A percentile compares a stretch with the other conserved stretches of the same genome.
Evolutionary conservation across 2,797 vertebrate species (phyloP).

Genomic region (Cacajao melanocephalus): DNA sequence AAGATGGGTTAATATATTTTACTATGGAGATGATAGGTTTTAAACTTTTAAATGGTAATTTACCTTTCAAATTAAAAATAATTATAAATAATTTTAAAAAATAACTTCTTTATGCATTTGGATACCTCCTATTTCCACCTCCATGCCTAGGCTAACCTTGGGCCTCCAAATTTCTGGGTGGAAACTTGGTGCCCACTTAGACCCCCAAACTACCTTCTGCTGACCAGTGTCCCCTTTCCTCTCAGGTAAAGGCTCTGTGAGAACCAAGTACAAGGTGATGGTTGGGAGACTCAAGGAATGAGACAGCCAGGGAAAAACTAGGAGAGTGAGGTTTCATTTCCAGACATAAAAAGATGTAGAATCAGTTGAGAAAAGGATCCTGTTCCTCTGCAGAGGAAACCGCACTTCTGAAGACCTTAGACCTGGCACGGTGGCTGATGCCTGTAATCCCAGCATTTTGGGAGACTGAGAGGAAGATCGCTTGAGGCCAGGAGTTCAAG

Average conservation of each 20-base stretch:
- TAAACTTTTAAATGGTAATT: neutral
- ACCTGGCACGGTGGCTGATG: neutral
- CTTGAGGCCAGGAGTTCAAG: neutral
- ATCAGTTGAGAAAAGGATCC: neutral
- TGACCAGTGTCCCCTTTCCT: neutral
- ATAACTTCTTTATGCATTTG: neutral
- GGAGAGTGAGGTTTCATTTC: neutral
- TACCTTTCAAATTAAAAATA: neutral
- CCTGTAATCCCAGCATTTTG: neutral
- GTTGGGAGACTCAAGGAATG: neutral
- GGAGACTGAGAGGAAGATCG: neutral
- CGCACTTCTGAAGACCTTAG: neutral
- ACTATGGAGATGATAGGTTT: neutral
- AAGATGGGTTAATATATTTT: neutral
- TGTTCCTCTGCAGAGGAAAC: neutral
- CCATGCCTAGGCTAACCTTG: neutral
- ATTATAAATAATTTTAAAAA: neutral
- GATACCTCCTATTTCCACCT: neutral
- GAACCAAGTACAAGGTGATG: neutral
- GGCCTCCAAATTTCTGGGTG: fast-evolving
- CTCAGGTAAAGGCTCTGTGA: neutral
- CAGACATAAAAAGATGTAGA: neutral
- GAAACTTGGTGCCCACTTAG: neutral
- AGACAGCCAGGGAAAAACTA: neutral
- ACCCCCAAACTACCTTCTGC: neutral